A percentile compares a stretch with the other conserved stretches of the same genome.
Evolutionary conservation across 2,113 vertebrate species (phyloP).

Genomic region (Python bivittatus): DNA sequence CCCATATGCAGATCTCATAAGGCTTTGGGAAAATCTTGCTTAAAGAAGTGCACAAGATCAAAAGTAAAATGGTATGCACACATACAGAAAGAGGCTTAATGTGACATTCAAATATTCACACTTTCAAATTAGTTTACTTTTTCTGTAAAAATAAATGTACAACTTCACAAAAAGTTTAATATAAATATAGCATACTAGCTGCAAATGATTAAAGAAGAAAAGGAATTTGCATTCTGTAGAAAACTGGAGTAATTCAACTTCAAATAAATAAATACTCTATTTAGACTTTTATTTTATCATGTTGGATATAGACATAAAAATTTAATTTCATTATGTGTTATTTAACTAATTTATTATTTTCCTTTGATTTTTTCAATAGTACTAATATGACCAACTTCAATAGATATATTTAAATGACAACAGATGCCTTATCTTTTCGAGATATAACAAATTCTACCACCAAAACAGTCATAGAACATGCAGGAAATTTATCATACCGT

Average conservation of each 20-base stretch:
- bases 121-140: constrained; percentile 49
- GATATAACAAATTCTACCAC: constrained; percentile 50
- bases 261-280: constrained; percentile 60
- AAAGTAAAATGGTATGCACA: too few species aligned
- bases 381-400: constrained; percentile 56
- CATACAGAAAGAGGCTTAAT: too few species aligned
- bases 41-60: too few species aligned
- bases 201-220: constrained; percentile 56
- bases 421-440: constrained; percentile 58
- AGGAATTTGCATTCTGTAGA: constrained; percentile 36
- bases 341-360: constrained; percentile 57
- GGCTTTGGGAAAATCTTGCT: too few species aligned
- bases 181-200: constrained; percentile 41
- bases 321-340: constrained; percentile 66
- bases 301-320: constrained; percentile 51
- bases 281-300: constrained; percentile 64
- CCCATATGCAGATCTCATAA: too few species aligned
- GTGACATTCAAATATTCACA: background rate
- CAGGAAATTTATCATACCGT: too few species aligned
- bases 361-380: constrained; percentile 62
- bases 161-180: background rate
- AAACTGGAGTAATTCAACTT: constrained; percentile 60
- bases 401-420: constrained; percentile 58
- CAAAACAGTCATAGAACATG: constrained; percentile 48
- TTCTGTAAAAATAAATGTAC: constrained; percentile 20